A percentile compares a stretch with the other conserved stretches of the same genome.
These are phyloP conservation scores for Bovichtus variegatus DNA, from an alignment of 2,797 vertebrate genomes.

Conservation along the genomic window DNA sequence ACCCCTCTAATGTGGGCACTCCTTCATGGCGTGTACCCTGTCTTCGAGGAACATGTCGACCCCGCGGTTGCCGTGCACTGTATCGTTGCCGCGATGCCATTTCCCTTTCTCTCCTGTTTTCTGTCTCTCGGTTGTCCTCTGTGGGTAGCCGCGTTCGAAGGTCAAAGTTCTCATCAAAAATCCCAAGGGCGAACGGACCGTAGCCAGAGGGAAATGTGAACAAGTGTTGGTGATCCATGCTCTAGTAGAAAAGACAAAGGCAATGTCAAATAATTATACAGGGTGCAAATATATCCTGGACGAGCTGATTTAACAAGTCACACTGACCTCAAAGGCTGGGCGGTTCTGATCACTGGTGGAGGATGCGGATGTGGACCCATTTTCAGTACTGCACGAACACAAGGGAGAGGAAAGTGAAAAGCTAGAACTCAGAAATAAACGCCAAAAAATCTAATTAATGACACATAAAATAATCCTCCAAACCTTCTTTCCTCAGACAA, in stretches of 20 bases:
- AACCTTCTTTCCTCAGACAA: conserved; percentile 92
- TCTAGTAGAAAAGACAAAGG: conserved; percentile 76
- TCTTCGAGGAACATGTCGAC: conserved; percentile 90
- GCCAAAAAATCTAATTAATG: background rate
- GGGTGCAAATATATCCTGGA: background rate
- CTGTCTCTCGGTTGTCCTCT: conserved; percentile 91
- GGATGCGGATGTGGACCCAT: conserved; percentile 86
- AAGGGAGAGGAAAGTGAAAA: conserved; percentile 3
- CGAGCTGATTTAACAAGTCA: conserved; percentile 4
- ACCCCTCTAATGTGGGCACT: conserved; percentile 96
- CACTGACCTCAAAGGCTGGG: conserved; percentile 90
- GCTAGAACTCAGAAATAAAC: conserved; percentile 1
- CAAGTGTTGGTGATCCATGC: conserved; percentile 91
- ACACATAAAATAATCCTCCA: background rate
- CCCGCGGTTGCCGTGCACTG: conserved; percentile 90
- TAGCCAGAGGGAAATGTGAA: conserved; percentile 94
- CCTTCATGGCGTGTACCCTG: conserved; percentile 92
- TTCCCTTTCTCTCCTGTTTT: conserved; percentile 92
- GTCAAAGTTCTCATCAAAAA: conserved; percentile 95
- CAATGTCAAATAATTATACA: conserved; percentile 27
- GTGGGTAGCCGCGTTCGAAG: conserved; percentile 85
- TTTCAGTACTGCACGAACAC: conserved; percentile 85
- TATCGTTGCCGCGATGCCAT: conserved; percentile 93
- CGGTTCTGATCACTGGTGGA: conserved; percentile 88
- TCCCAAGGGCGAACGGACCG: conserved; percentile 93